These are phyloP conservation scores for Drosophila diplacantha DNA, from an alignment of 2,888 invertebrate genomes.

Conservation along the genomic window DNA sequence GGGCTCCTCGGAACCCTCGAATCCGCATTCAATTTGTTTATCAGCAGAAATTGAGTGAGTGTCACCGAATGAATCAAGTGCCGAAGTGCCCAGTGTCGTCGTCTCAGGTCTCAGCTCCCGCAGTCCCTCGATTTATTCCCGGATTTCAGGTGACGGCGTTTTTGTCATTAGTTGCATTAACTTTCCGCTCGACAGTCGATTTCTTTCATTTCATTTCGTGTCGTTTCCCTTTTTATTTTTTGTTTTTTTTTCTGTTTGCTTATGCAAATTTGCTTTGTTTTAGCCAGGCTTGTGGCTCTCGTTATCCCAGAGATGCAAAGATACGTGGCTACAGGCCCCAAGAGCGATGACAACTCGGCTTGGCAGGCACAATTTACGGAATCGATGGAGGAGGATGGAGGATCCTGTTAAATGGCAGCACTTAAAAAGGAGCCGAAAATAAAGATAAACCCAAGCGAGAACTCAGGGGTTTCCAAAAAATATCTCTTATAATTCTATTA, in stretches of 20 bases:
- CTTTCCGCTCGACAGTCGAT: slow-evolving; percentile 67
- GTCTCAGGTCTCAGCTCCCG: slow-evolving; percentile 2
- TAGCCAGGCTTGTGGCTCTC: slow-evolving; percentile 20
- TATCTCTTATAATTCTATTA: slow-evolving; percentile 3
- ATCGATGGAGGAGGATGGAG: slow-evolving; percentile 7
- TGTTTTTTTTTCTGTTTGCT: slow-evolving; percentile 1
- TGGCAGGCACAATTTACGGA: slow-evolving; percentile 17
- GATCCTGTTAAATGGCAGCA: slow-evolving; percentile 1
- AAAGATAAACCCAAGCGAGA: neutral
- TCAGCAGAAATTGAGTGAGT: slow-evolving; percentile 71
- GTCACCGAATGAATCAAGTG: slow-evolving; percentile 69
- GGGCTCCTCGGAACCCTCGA: slow-evolving; percentile 28
- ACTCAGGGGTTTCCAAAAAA: neutral
- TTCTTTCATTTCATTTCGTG: slow-evolving; percentile 39
- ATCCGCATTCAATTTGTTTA: slow-evolving; percentile 76
- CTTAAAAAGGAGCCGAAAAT: slow-evolving; percentile 2
- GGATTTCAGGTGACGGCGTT: slow-evolving; percentile 42
- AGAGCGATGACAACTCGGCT: slow-evolving; percentile 27
- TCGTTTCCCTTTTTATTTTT: neutral
- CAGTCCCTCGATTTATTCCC: slow-evolving; percentile 18
- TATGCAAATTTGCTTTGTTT: slow-evolving; percentile 36
- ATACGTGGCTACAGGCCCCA: slow-evolving; percentile 7
- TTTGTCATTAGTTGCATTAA: slow-evolving; percentile 69
- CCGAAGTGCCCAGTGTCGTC: slow-evolving; percentile 28
- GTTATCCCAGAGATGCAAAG: slow-evolving; percentile 16